phyloP scores from a whole-genome alignment of 1,140 invertebrate genomes.

The Gryon sp. region DNA sequence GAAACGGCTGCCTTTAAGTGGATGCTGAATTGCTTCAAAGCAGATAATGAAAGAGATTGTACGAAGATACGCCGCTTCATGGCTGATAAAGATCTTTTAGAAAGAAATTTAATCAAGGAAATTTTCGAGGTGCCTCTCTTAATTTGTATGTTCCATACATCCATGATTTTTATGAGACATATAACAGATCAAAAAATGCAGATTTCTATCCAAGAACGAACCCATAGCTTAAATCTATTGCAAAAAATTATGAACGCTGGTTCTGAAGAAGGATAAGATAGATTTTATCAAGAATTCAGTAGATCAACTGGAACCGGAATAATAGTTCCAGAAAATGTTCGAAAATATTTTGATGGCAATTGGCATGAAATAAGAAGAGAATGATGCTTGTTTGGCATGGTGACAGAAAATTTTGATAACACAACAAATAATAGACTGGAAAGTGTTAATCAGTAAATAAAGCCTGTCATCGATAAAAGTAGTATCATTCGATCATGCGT shows the following conservation, averaged over 20 bases:
- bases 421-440: background rate
- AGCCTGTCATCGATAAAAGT: background rate
- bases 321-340: background rate
- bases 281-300: background rate
- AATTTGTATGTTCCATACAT: constrained; percentile 14
- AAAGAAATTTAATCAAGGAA: constrained; percentile 5
- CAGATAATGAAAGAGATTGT: constrained; percentile 3
- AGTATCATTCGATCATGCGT: background rate
- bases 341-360: background rate
- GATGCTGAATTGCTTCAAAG: constrained; percentile 16
- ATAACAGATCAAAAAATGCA: background rate
- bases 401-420: background rate
- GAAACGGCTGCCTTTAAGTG: constrained; percentile 8
- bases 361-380: background rate
- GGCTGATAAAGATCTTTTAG: constrained; percentile 9
- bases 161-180: constrained; percentile 1
- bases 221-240: background rate
- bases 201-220: background rate
- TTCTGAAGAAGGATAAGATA: background rate
- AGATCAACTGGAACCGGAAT: too few relatives aligned
- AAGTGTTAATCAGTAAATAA: background rate
- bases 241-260: background rate
- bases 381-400: background rate
- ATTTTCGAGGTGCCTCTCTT: constrained; percentile 14
- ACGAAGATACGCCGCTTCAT: constrained; percentile 9